Percentiles rank a stretch among this genome's conserved stretches.
phyloP scores from a whole-genome alignment of 2,797 vertebrate species.

The Zenarchopterus dispar region DNA sequence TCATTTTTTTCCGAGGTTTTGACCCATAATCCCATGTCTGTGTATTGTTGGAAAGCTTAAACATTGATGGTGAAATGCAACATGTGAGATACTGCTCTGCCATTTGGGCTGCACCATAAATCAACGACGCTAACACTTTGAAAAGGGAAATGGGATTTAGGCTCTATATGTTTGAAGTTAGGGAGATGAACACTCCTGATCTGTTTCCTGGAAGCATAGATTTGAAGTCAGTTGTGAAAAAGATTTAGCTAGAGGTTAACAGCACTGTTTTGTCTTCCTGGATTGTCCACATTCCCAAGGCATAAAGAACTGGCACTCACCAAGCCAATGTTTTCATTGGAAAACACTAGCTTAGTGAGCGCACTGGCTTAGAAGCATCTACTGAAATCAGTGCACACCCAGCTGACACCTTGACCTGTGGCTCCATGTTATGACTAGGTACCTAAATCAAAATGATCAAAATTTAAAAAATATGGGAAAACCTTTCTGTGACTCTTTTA shows the following conservation, averaged over 20 bases:
- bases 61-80: constrained; percentile 43
- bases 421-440: constrained; percentile 10
- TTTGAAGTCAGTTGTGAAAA: constrained; percentile 25
- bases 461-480: background rate
- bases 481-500: background rate
- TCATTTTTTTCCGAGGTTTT: constrained; percentile 4
- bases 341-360: background rate
- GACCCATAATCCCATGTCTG: constrained; percentile 25
- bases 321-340: constrained; percentile 19
- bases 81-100: constrained; percentile 59
- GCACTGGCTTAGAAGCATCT: constrained; percentile 1
- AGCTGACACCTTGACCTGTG: constrained; percentile 10
- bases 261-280: constrained; percentile 37
- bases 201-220: constrained; percentile 40
- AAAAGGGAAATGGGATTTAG: constrained; percentile 63
- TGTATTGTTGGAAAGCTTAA: constrained; percentile 47
- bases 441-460: background rate
- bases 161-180: constrained; percentile 44
- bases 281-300: constrained; percentile 21
- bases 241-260: constrained; percentile 30
- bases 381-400: constrained; percentile 7
- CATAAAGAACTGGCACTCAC: constrained; percentile 6
- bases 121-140: constrained; percentile 60
- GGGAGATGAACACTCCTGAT: constrained; percentile 48
- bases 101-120: constrained; percentile 57